Conservation (phyloP, 2,888 invertebrate species). For the Tanypteryx hageni region DNA sequence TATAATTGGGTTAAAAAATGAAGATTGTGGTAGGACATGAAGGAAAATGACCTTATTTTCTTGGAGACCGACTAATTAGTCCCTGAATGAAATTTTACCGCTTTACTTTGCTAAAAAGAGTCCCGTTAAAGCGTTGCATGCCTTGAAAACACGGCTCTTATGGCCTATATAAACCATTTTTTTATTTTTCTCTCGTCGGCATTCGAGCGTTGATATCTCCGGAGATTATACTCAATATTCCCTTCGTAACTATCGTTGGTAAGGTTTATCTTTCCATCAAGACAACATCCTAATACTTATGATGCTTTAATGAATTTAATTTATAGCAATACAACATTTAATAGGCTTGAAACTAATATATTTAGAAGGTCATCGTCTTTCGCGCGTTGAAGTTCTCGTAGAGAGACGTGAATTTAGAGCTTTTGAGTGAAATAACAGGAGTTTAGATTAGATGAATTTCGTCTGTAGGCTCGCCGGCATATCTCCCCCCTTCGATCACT, state of each 20-base stretch:
- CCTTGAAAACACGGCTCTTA: constrained; percentile 42
- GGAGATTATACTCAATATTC: neutral
- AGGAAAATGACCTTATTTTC: neutral
- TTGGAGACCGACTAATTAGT: neutral
- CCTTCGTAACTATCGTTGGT: no score
- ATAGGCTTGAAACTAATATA: no score
- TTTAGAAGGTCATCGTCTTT: no score
- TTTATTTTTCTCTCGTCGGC: constrained; percentile 43
- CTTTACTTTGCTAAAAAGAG: constrained; percentile 22
- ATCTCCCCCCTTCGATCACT: constrained; percentile 2
- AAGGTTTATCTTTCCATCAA: no score
- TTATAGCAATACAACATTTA: no score
- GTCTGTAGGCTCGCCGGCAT: neutral
- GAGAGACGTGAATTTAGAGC: no score
- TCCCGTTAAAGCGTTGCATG: constrained; percentile 11
- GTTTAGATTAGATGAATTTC: neutral
- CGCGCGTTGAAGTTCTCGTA: no score
- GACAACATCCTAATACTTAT: no score
- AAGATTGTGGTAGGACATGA: constrained; percentile 19
- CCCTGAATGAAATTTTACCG: constrained; percentile 14
- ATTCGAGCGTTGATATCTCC: constrained; percentile 52
- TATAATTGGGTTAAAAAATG: neutral
- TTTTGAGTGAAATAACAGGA: no score
- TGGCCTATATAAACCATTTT: constrained; percentile 48
- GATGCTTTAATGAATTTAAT: no score